Evolutionary conservation across 2,888 invertebrate species (phyloP), one percentile per base, ranked within the genome.

Genomic region (Mactromeris polynyma): DNA sequence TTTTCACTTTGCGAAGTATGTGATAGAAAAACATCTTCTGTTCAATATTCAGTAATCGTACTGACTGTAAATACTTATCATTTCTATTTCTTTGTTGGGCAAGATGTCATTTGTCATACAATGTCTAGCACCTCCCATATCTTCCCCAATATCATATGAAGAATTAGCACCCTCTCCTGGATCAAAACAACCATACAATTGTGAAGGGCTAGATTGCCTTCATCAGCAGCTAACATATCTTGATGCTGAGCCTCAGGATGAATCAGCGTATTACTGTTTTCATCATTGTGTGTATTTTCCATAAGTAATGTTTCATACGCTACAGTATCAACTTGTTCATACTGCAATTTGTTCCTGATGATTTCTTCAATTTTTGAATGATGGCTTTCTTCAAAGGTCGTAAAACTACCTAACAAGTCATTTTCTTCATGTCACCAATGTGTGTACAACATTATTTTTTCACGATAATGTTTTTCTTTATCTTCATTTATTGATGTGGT

Each of bases 381-480:
- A n/a, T 80, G 87, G 36, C 81, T 84, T 64, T 83, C 78, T 36
- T 87, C 86, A 81, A 81, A 90, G 19, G 85, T 42, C n/a, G 17
- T 17, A 69, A n/a, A 86, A 38, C 40, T 58, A 21, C 6, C 85
- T n/a, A 88, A 7, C 7, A 92, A 33, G 36, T 87, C 85, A 11
- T 86, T 58, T n/a, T 90, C 94, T 42, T 83, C 94, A 85, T 94
- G 80, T 51, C 94, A 64, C 95, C 95, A 96, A 0, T 94, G 93
- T 0, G 89, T 38, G 86, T 89, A 96, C 1, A 96, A 88, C 94
- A 95, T 94, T 0, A 95, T 26, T n/a, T 93, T 83, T 80, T 94
- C 93, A 26, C 95, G 85, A 69, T 89, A 94, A 83, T 91, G 93
- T 51, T 95, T 91, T 11, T 91, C 54, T 14, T 86, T 69, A 64